A percentile compares a stretch with the other conserved stretches of the same genome.
Evolutionary conservation across 2,797 vertebrate species (phyloP).

Genomic region (Pseudocheirus occidentalis): DNA sequence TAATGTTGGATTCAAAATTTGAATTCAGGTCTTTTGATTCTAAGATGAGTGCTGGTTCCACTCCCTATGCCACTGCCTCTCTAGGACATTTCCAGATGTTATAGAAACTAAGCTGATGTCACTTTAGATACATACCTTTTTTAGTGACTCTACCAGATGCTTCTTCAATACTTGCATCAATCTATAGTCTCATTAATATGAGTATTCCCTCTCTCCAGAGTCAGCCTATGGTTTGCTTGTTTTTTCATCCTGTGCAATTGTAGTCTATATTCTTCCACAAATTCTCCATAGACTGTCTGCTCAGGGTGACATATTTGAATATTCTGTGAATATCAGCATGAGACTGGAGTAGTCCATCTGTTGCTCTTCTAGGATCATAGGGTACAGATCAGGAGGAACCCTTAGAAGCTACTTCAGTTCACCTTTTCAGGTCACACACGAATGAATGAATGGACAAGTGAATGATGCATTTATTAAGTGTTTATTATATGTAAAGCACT

Average conservation of each 20-base stretch:
- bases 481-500: not conserved
- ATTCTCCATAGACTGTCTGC: not conserved
- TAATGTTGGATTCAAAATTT: not conserved
- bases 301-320: not conserved
- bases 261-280: not conserved
- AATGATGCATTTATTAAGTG: not conserved
- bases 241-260: not conserved
- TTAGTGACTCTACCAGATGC: not conserved
- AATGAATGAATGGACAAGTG: not conserved
- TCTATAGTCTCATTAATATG: not conserved
- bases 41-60: not conserved
- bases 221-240: not conserved
- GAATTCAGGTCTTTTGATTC: not conserved
- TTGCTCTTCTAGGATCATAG: not conserved
- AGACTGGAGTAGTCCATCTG: not conserved
- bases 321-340: not conserved
- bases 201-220: not conserved
- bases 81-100: not conserved
- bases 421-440: not conserved
- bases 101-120: not conserved
- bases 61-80: not conserved
- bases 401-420: not conserved
- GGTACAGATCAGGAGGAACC: not conserved
- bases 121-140: not conserved
- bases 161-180: not conserved